Evolutionary conservation across 2,113 vertebrate species (phyloP), one percentile per base, ranked within the genome.

Genomic region (Cyphotilapia sp.): DNA sequence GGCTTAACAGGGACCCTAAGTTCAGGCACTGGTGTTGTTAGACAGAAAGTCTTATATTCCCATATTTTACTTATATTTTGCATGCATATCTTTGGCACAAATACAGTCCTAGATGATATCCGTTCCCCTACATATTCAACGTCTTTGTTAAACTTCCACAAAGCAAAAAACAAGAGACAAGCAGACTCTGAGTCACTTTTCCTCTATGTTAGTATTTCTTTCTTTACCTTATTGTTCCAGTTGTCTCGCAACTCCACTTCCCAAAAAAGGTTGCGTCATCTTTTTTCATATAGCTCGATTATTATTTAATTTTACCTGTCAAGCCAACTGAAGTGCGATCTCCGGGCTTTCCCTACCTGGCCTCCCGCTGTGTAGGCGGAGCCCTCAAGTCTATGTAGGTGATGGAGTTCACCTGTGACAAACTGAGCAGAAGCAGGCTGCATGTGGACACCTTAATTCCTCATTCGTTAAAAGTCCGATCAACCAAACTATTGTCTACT

Each of bases 401-500:
- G 91, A 91, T 59, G 17, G 9, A 66, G 78, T 89, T 89, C 91
- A 89, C 90, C 89, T 80, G 86, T 78, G 61, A 86, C n/a, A 49
- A 22, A 87, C 78, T 31, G 61, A 3, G 13, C 49, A 42, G 61
- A 29, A 84, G n/a, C 66, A 59, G 87, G 51, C 59, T 85, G 86
- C 92, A 92, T 92, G 88, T 81, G 88, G 88, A 92, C 2, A n/a
- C 82, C 84, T 86, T 82, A 29, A 61, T 78, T 87, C 80, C 12
- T 88, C 81, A 76, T 78, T 89, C 5, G 38, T 83, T 85, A 51
- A 86, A 92, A 90, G 87, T 86, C 90, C 14, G 33, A 45, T 54
- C 31, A 56, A 76, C 27, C 38, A 53, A 29, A 35, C 80, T 80
- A 74, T 40, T 45, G 84, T 86, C 76, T 91, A 61, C 66, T 54